Percentiles rank a stretch among this genome's conserved stretches.
Conservation (phyloP, 2,888 invertebrate species). For the Autographa gamma region DNA sequence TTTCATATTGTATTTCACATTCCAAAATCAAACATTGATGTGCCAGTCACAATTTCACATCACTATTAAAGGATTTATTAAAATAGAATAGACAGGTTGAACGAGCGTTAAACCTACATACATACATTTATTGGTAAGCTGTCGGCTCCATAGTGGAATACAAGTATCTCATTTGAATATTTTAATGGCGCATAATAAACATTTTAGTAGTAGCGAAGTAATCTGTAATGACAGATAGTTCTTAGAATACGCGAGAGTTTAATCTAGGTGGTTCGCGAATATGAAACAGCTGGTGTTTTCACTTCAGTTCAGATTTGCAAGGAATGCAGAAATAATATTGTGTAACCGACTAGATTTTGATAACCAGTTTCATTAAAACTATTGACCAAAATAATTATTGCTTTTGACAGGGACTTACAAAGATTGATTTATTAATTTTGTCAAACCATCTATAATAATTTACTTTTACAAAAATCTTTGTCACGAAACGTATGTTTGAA, state of each 20-base stretch:
- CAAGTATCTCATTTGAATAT: slow-evolving; percentile 3
- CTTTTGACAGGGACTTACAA: too few species aligned
- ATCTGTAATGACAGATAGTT: slow-evolving; percentile 16
- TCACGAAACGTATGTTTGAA: too few species aligned
- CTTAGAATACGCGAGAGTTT: slow-evolving; percentile 6
- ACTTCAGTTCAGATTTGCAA: neutral
- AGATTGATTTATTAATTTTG: too few species aligned
- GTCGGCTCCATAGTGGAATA: neutral
- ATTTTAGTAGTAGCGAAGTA: slow-evolving; percentile 7
- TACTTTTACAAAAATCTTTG: too few species aligned
- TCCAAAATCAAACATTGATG: slow-evolving; percentile 36
- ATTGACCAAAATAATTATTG: too few species aligned
- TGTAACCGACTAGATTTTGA: neutral
- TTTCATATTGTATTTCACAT: slow-evolving; percentile 4
- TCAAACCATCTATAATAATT: neutral
- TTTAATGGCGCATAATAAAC: neutral
- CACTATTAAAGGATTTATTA: slow-evolving; percentile 15
- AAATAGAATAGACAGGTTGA: neutral
- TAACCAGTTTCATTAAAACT: too few species aligned
- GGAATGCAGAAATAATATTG: neutral
- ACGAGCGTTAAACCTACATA: neutral
- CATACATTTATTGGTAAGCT: neutral
- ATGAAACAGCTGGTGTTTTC: slow-evolving; percentile 22
- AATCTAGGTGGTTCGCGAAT: slow-evolving; percentile 24
- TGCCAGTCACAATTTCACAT: slow-evolving; percentile 41